Evolutionary conservation across 2,797 vertebrate species (phyloP).

Genomic region (Carduelis carduelis): DNA sequence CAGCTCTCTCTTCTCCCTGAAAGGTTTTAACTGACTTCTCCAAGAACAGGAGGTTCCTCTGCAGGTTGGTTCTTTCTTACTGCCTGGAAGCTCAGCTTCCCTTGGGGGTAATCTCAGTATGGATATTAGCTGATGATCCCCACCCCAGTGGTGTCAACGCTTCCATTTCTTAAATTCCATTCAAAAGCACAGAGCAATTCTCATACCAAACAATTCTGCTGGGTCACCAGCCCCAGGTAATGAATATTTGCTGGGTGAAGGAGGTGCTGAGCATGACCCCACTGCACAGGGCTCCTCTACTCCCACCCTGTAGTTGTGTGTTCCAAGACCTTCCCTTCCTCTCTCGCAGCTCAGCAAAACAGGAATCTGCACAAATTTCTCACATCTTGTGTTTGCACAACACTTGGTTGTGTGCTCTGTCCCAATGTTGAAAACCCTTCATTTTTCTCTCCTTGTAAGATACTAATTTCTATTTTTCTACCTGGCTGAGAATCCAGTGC

Average conservation of each 20-base stretch:
- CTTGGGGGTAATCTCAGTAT: neutral
- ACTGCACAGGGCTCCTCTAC: neutral
- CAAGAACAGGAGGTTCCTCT: neutral
- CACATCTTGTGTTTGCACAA: neutral
- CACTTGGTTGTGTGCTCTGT: neutral
- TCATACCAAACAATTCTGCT: neutral
- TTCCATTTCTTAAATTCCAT: neutral
- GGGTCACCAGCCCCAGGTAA: neutral
- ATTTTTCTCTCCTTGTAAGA: neutral
- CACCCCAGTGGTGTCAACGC: neutral
- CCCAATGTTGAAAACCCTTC: neutral
- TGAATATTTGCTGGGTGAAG: neutral
- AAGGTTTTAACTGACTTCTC: neutral
- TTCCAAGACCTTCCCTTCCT: neutral
- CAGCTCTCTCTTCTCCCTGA: neutral
- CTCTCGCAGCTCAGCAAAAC: neutral
- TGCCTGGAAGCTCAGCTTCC: neutral
- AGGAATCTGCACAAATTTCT: neutral
- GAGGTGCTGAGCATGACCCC: neutral
- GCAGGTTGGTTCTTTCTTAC: neutral
- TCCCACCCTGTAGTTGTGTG: neutral
- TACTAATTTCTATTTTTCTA: neutral
- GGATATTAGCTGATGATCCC: neutral
- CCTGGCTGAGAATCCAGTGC: neutral
- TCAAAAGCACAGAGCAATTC: neutral